Base-by-base conservation (phyloP, 2,888 invertebrate genomes). In the Pristionchus entomophagus region DNA sequence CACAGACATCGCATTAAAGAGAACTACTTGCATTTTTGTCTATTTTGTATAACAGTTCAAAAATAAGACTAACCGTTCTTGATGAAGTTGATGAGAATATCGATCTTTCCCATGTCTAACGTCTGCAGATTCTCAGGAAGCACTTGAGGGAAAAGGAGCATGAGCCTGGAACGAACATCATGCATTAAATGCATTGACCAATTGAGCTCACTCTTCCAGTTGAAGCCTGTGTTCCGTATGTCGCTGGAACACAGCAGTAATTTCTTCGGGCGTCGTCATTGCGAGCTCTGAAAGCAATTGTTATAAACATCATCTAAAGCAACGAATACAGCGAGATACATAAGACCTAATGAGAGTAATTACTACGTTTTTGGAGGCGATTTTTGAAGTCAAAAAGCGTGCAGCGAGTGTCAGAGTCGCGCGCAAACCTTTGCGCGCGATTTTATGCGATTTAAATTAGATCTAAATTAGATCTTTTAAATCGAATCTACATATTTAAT, bases 191-290 rank as follows among this genome's bases (percentile, higher is more conserved):
- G 56, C n/a, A n/a, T n/a, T n/a, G 56, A 85, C 17, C 56, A 45
- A 77, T 45, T 45, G 62, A 29, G 29, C 88, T 85, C 51, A 89
- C 88, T 87, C 87, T 38, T 91, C 91, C 49, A 88, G 87, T 73
- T 91, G 91, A 17, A 89, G 87, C 65, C 89, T 89, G 86, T 91
- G 91, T 51, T 91, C 91, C 0, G 90, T 84, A n/a, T 90, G 89
- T n/a, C 87, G 85, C n/a, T 87, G 83, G 80, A 89, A 91, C 51
- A 91, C 87, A 2, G 86, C 87, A 8, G 86, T 87, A n/a, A 90
- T 90, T 82, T 88, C 89, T 19, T 87, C 82, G 17, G 86, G 81
- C n/a, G 85, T 84, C 19, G 85, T 87, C 26, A 85, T 73, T 32
- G 38, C 17, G 2, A 65, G 35, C 35, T 38, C 5, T 65, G 38